phyloP scores from a whole-genome alignment of 2,113 vertebrate species.

The Ammospiza nelsoni region DNA sequence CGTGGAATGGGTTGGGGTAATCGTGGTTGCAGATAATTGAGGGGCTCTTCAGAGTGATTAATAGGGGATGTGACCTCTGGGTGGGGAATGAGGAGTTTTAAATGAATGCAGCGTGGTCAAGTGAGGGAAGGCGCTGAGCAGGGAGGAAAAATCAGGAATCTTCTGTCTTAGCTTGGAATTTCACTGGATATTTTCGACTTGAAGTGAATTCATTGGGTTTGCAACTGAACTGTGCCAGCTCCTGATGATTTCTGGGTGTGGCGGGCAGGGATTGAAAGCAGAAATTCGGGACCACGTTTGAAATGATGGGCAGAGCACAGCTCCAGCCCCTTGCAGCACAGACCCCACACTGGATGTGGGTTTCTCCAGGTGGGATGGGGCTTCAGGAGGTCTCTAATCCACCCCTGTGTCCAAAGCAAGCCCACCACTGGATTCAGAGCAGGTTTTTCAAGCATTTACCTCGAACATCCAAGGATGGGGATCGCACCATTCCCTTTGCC shows the following conservation, averaged over 20 bases:
- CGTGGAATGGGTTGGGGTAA: constrained; percentile 46
- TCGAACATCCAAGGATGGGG: no score
- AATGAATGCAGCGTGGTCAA: constrained; percentile 3
- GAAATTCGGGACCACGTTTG: fast-evolving
- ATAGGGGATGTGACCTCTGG: constrained; percentile 57
- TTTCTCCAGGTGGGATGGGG: neutral
- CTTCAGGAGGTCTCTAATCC: neutral
- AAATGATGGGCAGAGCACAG: neutral
- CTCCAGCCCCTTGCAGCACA: neutral
- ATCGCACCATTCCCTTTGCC: neutral
- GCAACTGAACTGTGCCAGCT: neutral
- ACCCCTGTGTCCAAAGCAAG: neutral
- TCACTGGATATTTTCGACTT: neutral
- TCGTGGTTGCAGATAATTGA: constrained; percentile 52
- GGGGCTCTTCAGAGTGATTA: constrained; percentile 59
- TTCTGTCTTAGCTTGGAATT: neutral
- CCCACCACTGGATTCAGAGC: neutral
- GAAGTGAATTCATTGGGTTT: neutral
- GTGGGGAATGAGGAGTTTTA: constrained; percentile 33
- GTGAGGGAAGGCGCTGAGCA: neutral
- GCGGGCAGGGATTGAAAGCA: neutral
- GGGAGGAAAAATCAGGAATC: neutral
- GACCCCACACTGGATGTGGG: fast-evolving
- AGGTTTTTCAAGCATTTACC: neutral
- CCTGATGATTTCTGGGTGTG: neutral